Evolutionary conservation across 1,140 invertebrate genomes (phyloP).

Genomic region (Zaprionus africanus): DNA sequence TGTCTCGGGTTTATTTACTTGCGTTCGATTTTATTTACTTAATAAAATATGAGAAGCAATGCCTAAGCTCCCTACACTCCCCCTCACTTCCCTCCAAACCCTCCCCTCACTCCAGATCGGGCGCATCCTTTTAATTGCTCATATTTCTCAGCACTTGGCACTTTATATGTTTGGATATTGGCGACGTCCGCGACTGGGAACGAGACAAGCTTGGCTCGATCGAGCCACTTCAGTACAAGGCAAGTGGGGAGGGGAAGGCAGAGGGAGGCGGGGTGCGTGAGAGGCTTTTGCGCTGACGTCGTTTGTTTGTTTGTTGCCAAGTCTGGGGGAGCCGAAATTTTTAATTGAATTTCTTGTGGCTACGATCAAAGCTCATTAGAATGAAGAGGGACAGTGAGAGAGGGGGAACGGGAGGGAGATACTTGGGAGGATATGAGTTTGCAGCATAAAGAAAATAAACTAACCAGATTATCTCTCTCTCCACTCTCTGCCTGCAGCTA

Average conservation of each 20-base stretch:
- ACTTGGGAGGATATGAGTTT: neutral
- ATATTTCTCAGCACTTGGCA: conserved; percentile 61
- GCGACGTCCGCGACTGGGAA: conserved; percentile 55
- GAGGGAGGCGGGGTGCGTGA: conserved; percentile 43
- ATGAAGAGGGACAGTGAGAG: neutral
- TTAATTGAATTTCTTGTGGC: conserved; percentile 60
- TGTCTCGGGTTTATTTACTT: conserved; percentile 62
- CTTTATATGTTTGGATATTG: conserved; percentile 62
- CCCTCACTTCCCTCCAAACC: neutral
- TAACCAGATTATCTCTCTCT: conserved; percentile 22
- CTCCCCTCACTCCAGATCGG: neutral
- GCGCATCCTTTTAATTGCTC: conserved; percentile 75
- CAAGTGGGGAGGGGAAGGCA: neutral
- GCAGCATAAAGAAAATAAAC: conserved; percentile 32
- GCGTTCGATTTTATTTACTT: conserved; percentile 65
- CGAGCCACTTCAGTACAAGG: conserved; percentile 37
- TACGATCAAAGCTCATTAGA: conserved; percentile 58
- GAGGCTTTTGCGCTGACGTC: conserved; percentile 65
- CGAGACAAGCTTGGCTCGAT: conserved; percentile 29
- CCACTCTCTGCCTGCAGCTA: conserved; percentile 85
- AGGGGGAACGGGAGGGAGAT: too few relatives aligned
- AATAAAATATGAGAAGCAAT: conserved; percentile 47
- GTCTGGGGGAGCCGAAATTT: conserved; percentile 34
- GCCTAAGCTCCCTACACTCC: neutral
- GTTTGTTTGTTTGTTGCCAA: conserved; percentile 50